Evolutionary conservation across 2,113 vertebrate genomes (phyloP), one percentile per base, ranked within the genome.

Genomic region (Lontra canadensis): DNA sequence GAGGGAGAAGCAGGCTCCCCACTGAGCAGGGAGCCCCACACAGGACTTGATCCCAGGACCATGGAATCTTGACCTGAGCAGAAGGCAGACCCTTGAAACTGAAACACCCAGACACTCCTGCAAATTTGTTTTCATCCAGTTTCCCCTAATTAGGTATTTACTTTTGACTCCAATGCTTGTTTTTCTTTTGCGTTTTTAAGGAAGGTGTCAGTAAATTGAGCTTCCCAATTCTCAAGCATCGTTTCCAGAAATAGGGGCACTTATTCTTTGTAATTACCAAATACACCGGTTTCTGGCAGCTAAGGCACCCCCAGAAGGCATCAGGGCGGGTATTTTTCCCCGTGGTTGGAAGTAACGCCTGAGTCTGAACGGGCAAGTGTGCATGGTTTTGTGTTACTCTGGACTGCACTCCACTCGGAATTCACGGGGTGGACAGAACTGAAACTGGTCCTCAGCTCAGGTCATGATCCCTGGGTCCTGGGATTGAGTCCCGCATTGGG

Each of bases 391-490:
- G 23, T 15, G n/a, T 73, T 39, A 17, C 73, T 25, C 49, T 2
- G 11, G 17, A 15, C 1, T 0, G 0, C 2, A 11, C 4, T 49
- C 44, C 4, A 0, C 36, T 52, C 34, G 6, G 74, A 49, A 39
- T 20, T 36, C 67, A 10, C 20, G 31, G 15, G 15, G 29, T 29
- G 25, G 61, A 65, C 59, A 17, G 34, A 83, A 80, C 79, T 73
- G 36, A 39, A 82, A 15, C 15, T 6, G 5, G 15, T 42, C 57
- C 44, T 79, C 21, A 6, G 25, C 91, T 1, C 0, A 26, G 31
- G 31, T 67, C 63, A 67, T 67, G 14, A 65, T 15, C 29, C 63
- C 6, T 6, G 13, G 14, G 29, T 65, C 26, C 61, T 63, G 61
- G 26, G 61, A 29, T 63, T 12, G 12, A 65, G 63, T 31, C 29